Base-by-base conservation (phyloP, 2,113 vertebrate species). In the Ursus arctos region DNA sequence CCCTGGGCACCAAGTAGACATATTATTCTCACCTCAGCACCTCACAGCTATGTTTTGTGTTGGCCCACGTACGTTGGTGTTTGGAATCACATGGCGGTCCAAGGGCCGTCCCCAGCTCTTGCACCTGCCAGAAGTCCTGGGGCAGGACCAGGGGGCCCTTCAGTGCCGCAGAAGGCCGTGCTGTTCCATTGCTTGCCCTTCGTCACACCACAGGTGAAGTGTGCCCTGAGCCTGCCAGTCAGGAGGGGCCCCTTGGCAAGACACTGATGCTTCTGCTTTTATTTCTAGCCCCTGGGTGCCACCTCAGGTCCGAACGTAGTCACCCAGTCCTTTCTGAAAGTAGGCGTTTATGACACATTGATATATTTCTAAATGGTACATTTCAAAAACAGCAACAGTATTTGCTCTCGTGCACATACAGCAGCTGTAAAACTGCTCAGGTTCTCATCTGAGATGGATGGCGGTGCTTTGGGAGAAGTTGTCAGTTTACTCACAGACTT, bases 341-440 rank as follows among this genome's bases (percentile, higher is more conserved):
- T 5, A 53, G 72, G 55, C 55, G 13, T 47, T 40, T 40, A 43
- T 67, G 59, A 28, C 69, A 69, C 65, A 22, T 18, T 5, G 67
- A 84, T 61, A 15, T 3, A 11, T 63, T 72, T 86, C 13, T 24
- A 47, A 59, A 16, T 40, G 36, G 19, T n/a, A 14, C 24, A 19
- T 63, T 94, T 95, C 77, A 16, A 61, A 95, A 72, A 28, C 36
- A 77, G 31, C 28, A 53, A 21, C 85, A 86, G 22, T 72, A 26
- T 72, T 92, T 83, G 57, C 59, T 59, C 92, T 47, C 3, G 8
- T 40, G 28, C 26, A 28, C 5, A 6, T 40, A 18, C 0, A 13
- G 18, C 26, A 67, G 49, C 7, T 26, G 69, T 47, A 79, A 21
- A 49, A 51, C 69, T 69, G 40, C 61, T 79, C 21, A 67, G 55